phyloP scores from a whole-genome alignment of 2,113 vertebrate genomes.

The Brienomyrus longianalis region DNA sequence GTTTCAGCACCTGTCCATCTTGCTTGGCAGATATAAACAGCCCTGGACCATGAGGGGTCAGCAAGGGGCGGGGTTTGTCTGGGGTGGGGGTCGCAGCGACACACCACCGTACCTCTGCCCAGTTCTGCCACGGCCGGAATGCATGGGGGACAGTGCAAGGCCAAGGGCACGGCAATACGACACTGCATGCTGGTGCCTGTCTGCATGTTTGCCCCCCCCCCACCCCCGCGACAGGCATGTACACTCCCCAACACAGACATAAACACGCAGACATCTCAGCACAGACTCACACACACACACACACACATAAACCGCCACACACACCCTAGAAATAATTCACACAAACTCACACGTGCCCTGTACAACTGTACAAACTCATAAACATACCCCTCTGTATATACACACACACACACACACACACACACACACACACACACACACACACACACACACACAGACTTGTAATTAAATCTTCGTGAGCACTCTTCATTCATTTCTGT shows the following conservation, averaged over 20 bases:
- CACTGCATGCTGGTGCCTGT: not conserved
- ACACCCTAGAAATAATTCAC: not conserved
- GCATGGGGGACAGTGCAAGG: conserved; percentile 27
- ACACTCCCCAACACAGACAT: not conserved
- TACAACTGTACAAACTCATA: not conserved
- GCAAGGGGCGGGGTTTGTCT: not conserved
- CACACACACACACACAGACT: too few relatives aligned
- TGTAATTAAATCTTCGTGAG: too few relatives aligned
- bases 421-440: too few relatives aligned
- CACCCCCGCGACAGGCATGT: not conserved
- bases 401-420: not conserved
- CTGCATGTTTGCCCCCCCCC: not conserved
- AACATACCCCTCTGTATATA: not conserved
- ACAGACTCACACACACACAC: conserved; percentile 1
- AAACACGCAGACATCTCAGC: conserved; percentile 19
- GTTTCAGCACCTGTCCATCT: conserved; percentile 44
- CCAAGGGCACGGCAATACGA: conserved; percentile 32
- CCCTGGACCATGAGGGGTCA: not conserved
- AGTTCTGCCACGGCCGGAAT: conserved; percentile 30
- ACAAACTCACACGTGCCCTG: not conserved
- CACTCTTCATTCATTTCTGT: too few relatives aligned
- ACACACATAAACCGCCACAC: not conserved
- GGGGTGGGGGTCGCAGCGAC: not conserved
- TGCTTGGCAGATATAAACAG: conserved; percentile 37
- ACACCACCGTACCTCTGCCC: not conserved